These are phyloP conservation scores for Drosophila incognita DNA, from an alignment of 2,888 invertebrate genomes.

Conservation along the genomic window DNA sequence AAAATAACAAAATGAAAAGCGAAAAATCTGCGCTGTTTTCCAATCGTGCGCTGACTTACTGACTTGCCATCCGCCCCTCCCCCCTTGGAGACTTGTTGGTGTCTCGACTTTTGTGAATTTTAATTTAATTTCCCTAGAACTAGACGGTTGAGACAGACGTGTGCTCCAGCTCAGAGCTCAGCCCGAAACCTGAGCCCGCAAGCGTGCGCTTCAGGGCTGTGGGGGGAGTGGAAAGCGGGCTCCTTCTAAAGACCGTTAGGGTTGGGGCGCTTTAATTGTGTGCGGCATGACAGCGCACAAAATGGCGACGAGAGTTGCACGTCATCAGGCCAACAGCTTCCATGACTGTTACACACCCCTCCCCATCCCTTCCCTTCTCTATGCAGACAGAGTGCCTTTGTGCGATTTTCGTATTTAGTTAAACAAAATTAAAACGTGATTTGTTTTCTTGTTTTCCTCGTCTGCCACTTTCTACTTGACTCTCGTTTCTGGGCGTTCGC, in stretches of 20 bases:
- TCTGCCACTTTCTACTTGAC: constrained; percentile 56
- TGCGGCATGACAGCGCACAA: constrained; percentile 80
- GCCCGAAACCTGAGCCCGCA: constrained; percentile 31
- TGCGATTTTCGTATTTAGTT: constrained; percentile 82
- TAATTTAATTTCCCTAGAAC: constrained; percentile 79
- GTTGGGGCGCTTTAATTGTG: constrained; percentile 77
- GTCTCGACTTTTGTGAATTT: constrained; percentile 74
- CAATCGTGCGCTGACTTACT: constrained; percentile 74
- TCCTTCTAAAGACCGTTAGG: constrained; percentile 43
- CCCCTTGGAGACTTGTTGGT: constrained; percentile 5
- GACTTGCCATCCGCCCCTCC: constrained; percentile 38
- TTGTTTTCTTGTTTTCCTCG: constrained; percentile 81
- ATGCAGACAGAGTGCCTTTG: constrained; percentile 36
- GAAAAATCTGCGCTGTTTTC: constrained; percentile 72
- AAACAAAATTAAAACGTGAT: constrained; percentile 84
- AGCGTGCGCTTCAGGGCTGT: neutral
- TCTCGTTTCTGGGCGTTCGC: constrained; percentile 45
- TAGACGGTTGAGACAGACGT: constrained; percentile 77
- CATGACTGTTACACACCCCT: neutral
- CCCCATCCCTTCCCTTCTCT: neutral
- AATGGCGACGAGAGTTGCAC: constrained; percentile 77
- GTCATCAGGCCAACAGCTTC: constrained; percentile 66
- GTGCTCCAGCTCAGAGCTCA: constrained; percentile 64
- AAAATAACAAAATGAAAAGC: constrained; percentile 31
- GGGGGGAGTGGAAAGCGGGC: neutral